phyloP scores from a whole-genome alignment of 2,888 invertebrate species.

The Stenchaetothrips biformis region DNA sequence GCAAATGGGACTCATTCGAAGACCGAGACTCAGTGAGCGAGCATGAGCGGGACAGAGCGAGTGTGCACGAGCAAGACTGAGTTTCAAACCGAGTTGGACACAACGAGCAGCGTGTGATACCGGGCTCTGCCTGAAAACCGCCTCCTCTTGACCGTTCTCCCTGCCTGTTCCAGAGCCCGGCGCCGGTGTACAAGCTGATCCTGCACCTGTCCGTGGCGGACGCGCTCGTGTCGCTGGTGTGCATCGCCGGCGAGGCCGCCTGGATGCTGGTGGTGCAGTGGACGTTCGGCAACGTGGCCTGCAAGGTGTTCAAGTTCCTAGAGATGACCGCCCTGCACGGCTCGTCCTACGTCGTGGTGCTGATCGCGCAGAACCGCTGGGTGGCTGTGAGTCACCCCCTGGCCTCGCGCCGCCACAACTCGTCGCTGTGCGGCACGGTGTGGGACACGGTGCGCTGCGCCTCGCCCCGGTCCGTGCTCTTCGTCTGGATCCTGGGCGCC shows the following conservation, averaged over 20 bases:
- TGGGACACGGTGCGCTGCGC: slow-evolving; percentile 64
- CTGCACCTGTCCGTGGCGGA: slow-evolving; percentile 79
- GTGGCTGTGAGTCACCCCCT: slow-evolving; percentile 76
- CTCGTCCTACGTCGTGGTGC: slow-evolving; percentile 75
- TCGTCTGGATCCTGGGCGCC: slow-evolving; percentile 68
- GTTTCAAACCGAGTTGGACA: too few relatives aligned
- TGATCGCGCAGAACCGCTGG: slow-evolving; percentile 78
- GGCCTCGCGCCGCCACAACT: slow-evolving; percentile 49
- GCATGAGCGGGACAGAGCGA: too few relatives aligned
- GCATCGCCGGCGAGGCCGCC: slow-evolving; percentile 72
- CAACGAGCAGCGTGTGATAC: too few relatives aligned
- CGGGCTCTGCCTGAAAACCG: too few relatives aligned
- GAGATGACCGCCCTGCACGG: slow-evolving; percentile 78
- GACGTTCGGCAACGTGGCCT: slow-evolving; percentile 69
- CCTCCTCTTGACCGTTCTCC: not conserved
- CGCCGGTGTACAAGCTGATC: slow-evolving; percentile 64
- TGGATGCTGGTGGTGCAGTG: slow-evolving; percentile 79
- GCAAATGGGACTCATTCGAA: too few relatives aligned
- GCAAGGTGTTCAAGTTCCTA: slow-evolving; percentile 74
- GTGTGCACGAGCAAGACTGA: too few relatives aligned
- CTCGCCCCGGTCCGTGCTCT: slow-evolving; percentile 53
- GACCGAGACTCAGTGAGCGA: too few relatives aligned
- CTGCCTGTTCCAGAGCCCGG: not conserved
- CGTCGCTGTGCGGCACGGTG: slow-evolving; percentile 44
- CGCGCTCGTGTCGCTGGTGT: slow-evolving; percentile 73